Conservation (phyloP, 35 echinoderm and acorn worm species). For the Lytechinus pictus region DNA sequence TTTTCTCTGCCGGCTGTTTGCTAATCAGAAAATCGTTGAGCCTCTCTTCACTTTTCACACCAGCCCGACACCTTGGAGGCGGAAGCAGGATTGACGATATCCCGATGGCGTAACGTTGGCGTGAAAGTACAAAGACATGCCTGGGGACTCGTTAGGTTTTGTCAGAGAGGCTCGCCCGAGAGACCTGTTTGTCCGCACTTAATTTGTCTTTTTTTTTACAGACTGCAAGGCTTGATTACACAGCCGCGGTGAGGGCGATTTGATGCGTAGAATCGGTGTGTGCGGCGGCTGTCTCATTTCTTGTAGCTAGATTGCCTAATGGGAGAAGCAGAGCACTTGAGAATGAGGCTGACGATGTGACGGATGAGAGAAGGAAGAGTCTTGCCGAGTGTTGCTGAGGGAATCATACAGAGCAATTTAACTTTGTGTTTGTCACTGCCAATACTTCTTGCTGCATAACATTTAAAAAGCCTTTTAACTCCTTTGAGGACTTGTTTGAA, state of each 20-base stretch:
- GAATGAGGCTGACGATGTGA: not conserved
- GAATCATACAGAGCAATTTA: not conserved
- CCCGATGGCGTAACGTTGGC: not conserved
- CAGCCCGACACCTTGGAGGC: conserved; percentile 11
- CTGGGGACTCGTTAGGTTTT: conserved; percentile 9
- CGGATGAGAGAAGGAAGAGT: not conserved
- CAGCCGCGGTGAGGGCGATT: not conserved
- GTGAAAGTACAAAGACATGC: conserved; percentile 18
- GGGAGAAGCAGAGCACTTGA: conserved; percentile 16
- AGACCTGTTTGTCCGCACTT: not conserved
- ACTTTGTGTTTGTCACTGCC: not conserved
- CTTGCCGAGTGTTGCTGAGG: not conserved
- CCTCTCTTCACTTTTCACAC: not conserved
- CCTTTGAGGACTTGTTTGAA: not conserved
- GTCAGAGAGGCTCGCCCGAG: not conserved
- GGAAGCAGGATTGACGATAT: conserved; percentile 1
- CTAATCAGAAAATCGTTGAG: conserved; percentile 18
- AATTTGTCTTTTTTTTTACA: conserved; percentile 10
- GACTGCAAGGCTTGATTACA: conserved; percentile 5
- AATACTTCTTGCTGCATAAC: not conserved
- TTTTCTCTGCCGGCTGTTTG: not conserved
- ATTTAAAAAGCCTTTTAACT: not conserved
- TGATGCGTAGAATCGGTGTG: not conserved
- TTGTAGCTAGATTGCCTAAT: conserved; percentile 11
- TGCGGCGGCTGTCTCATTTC: not conserved